phyloP scores from a whole-genome alignment of 2,797 vertebrate species.

The Prunella strophiata region DNA sequence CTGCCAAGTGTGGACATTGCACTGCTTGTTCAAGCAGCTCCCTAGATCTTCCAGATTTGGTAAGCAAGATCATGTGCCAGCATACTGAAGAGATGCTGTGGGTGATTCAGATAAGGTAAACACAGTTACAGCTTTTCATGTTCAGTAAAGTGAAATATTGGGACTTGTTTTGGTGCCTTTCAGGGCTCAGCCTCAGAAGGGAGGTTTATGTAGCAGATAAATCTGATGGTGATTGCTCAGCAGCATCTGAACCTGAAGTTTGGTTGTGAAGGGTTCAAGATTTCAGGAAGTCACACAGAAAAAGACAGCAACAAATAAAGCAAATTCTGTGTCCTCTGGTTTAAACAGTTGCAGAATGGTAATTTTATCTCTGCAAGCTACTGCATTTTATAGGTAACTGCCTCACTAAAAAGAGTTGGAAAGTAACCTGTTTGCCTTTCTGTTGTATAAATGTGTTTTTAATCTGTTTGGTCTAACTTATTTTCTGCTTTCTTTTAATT shows the following conservation, averaged over 20 bases:
- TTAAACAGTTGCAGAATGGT: background rate
- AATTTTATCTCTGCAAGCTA: background rate
- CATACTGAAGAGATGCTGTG: background rate
- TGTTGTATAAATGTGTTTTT: accelerated
- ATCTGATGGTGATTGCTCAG: background rate
- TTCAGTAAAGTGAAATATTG: background rate
- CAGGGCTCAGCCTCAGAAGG: background rate
- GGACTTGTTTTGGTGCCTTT: accelerated
- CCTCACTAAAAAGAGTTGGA: background rate
- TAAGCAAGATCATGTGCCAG: background rate
- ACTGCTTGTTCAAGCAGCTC: background rate
- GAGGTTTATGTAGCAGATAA: background rate
- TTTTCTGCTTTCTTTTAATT: background rate
- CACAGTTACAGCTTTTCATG: background rate
- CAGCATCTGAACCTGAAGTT: background rate
- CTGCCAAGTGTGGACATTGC: accelerated
- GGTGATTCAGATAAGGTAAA: background rate
- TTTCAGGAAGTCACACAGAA: background rate
- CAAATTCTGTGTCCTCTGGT: background rate
- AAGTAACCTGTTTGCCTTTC: background rate
- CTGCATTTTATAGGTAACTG: background rate
- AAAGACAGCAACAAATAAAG: background rate
- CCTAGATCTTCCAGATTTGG: background rate
- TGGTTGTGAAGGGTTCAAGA: background rate
- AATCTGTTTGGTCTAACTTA: background rate